These are phyloP conservation scores for Corvus cornix DNA, from an alignment of 2,113 vertebrate species.

Conservation along the genomic window DNA sequence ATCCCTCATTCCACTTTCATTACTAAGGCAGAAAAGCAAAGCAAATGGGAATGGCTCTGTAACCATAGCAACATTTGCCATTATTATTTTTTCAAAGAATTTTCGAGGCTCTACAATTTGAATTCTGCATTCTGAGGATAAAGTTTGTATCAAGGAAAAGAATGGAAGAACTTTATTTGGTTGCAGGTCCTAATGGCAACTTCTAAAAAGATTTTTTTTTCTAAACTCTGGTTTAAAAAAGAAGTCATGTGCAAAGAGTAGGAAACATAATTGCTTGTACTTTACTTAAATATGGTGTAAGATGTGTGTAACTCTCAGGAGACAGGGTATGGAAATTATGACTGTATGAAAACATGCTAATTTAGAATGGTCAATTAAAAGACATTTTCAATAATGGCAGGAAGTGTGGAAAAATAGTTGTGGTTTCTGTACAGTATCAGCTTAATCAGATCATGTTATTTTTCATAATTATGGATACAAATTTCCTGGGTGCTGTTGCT, in stretches of 20 bases:
- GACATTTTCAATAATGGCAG: not conserved
- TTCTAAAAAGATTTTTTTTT: not conserved
- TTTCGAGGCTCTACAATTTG: not conserved
- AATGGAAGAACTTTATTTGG: not conserved
- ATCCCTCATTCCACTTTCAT: not conserved
- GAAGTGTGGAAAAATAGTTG: not conserved
- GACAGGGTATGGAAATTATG: not conserved
- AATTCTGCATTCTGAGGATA: slow-evolving; percentile 18
- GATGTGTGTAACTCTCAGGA: not conserved
- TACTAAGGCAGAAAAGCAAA: slow-evolving; percentile 35
- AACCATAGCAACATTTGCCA: slow-evolving; percentile 50
- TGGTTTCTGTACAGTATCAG: not conserved
- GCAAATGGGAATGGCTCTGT: slow-evolving; percentile 37
- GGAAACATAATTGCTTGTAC: not conserved
- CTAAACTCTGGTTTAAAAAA: not conserved
- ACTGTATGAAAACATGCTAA: not conserved
- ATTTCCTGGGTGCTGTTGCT: not conserved
- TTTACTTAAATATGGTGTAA: not conserved
- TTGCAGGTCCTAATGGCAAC: not conserved
- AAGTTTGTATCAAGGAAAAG: not conserved
- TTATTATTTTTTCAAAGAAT: slow-evolving; percentile 10
- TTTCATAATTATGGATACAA: not conserved
- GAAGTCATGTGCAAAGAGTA: not conserved
- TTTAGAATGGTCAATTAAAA: not conserved
- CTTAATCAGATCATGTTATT: not conserved